These are phyloP conservation scores for Protobothrops mucrosquamatus DNA, from an alignment of 2,113 vertebrate genomes.

Conservation along the genomic window DNA sequence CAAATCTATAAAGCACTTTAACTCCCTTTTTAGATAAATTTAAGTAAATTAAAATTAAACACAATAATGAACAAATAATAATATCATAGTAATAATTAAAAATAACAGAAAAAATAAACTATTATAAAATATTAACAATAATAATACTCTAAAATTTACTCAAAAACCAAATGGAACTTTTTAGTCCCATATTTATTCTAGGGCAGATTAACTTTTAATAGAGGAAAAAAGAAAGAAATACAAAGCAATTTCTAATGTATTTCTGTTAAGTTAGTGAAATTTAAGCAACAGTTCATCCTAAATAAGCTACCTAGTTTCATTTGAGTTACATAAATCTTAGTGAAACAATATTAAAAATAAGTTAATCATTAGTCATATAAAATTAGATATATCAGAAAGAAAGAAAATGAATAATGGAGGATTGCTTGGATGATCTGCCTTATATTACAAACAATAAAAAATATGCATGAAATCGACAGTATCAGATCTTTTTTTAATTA, in stretches of 20 bases:
- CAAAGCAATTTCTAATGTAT: neutral
- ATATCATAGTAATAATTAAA: too few species aligned
- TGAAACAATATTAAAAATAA: neutral
- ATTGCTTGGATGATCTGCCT: neutral
- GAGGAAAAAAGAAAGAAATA: neutral
- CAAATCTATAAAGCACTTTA: too few species aligned
- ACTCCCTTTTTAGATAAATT: too few species aligned
- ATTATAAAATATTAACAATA: too few species aligned
- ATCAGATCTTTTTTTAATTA: neutral
- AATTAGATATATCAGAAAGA: neutral
- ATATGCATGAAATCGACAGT: neutral
- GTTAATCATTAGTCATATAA: neutral
- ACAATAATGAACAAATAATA: too few species aligned
- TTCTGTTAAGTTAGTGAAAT: neutral
- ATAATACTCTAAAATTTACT: too few species aligned
- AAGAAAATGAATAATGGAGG: neutral
- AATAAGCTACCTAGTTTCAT: neutral
- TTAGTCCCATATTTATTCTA: too few species aligned
- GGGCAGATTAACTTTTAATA: neutral
- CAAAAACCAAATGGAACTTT: too few species aligned
- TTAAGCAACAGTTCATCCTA: neutral
- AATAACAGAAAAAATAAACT: too few species aligned
- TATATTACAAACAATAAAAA: neutral
- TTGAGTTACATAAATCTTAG: neutral
- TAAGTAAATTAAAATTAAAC: too few species aligned